Base-by-base conservation (phyloP, 2,797 vertebrate genomes). In the Nannoperca australis region DNA sequence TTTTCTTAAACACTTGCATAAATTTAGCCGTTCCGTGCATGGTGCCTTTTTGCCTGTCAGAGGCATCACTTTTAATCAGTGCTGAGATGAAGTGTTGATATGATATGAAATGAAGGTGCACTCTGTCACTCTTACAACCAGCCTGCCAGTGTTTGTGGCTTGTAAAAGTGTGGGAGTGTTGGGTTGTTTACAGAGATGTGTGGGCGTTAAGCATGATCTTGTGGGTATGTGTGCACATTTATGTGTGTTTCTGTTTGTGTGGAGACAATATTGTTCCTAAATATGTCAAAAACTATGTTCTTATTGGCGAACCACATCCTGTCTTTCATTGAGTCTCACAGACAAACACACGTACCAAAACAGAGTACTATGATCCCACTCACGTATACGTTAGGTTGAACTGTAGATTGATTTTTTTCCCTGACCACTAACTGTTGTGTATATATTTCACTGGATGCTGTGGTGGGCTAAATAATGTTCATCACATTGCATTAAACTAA, bases 171-270 rank as follows among this genome's bases (percentile, higher is more conserved):
- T 91, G 85, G 84, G 88, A 86, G 91, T 67, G 24, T 58, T 74
- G 83, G 86, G 83, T 84, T 93, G 88, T 92, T 92, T 93, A 88
- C 88, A 78, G 78, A 89, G 86, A 71, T 79, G 85, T 91, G 91
- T 90, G 82, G 87, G 91, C 18, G 86, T 88, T 34, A 69, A 79
- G 87, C 82, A 88, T 88, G 84, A 90, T 85, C 79, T 88, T 90
- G 85, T 88, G 85, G 82, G 82, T 78, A 79, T 38, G 60, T 62
- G 83, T 84, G 81, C 36, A 24, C 80, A 75, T 85, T 91, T 82
- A 69, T 88, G 83, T 88, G 84, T 88, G 86, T 87, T 84, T 90
- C 78, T 90, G 83, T 92, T 85, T 89, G 85, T 78, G 84, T 51
- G 73, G 76, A 79, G 83, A 81, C 85, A 77, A 89, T 84, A 79